phyloP scores from a whole-genome alignment of 2,888 invertebrate species.

The Osmoderma eremita region DNA sequence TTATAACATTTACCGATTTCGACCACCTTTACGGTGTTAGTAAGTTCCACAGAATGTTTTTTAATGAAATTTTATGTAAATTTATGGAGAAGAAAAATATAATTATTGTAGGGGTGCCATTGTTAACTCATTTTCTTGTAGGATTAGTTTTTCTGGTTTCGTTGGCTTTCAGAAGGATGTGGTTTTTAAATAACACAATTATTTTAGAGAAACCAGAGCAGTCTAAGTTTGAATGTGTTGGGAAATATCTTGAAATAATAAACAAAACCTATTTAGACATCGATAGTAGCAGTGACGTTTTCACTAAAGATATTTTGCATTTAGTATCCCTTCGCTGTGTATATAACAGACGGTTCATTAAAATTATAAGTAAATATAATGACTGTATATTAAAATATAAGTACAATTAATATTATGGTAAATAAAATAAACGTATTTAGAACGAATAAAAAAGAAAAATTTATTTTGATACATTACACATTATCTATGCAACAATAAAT shows the following conservation, averaged over 20 bases:
- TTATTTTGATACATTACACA: too few species aligned
- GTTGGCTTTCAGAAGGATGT: conserved; percentile 52
- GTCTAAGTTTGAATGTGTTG: conserved; percentile 23
- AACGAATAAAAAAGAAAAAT: neutral
- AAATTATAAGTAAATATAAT: conserved; percentile 44
- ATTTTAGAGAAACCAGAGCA: conserved; percentile 31
- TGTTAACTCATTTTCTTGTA: conserved; percentile 58
- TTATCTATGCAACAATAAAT: too few species aligned
- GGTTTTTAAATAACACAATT: conserved; percentile 46
- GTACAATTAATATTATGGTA: neutral
- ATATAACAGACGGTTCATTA: conserved; percentile 39
- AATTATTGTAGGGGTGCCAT: conserved; percentile 56
- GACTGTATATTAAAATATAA: conserved; percentile 27
- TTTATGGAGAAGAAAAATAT: conserved; percentile 48
- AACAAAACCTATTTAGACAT: conserved; percentile 16
- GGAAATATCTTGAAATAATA: conserved; percentile 31
- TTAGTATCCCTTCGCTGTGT: conserved; percentile 37
- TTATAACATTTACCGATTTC: conserved; percentile 52
- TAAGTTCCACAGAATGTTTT: conserved; percentile 53
- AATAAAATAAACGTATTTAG: neutral
- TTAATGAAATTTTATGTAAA: conserved; percentile 44
- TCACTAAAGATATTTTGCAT: conserved; percentile 44
- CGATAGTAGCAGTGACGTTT: conserved; percentile 29
- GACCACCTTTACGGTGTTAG: conserved; percentile 48
- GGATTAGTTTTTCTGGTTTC: conserved; percentile 56